Base-by-base conservation (phyloP, 2,113 vertebrate species). In the Aegotheles bennettii region DNA sequence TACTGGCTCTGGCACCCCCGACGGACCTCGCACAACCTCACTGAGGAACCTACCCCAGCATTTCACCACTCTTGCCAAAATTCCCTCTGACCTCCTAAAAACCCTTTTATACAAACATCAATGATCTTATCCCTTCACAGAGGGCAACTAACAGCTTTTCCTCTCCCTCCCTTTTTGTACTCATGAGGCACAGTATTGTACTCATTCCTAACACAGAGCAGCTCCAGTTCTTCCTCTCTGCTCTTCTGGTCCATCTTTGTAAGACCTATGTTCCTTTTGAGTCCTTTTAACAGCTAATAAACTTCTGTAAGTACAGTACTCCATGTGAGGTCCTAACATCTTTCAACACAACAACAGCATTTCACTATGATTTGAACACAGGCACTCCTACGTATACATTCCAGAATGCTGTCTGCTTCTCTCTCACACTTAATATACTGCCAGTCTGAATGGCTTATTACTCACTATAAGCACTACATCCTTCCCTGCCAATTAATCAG, bases 351-450 rank as follows among this genome's bases (percentile, higher is more conserved):
- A 16, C 8, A 71, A 28, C 25, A 23, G 24, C 33, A 92, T 28
- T 87, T 74, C 50, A 57, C 14, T 21, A 29, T 0, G 1, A 42
- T 31, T 29, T 68, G 61, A 18, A 68, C 10, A 60, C 12, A 25
- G 6, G 25, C 29, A 43, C 16, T 48, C 45, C n/a, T 29, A 9
- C 0, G 0, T 24, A 48, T 2, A n/a, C 21, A 57, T 29, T 28
- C 45, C 38, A 45, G 53, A 61, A 70, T 2, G 1, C 7, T 0
- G 8, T 11, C 54, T 29, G 33, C 43, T 67, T 77, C 47, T n/a
- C 29, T 31, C 20, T 35, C 67, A 11, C 29, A 19, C 64, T 74
- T 42, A 87, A 15, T 1, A 1, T 6, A 20, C 29, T 51, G 50
- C 53, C 1, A 0, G 36, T 77, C 28, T 36, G 9, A 77, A 40